Percentiles rank a stretch among this genome's conserved stretches.
These are phyloP conservation scores for Orchesella cincta DNA, from an alignment of 1,140 invertebrate genomes.

Conservation along the genomic window DNA sequence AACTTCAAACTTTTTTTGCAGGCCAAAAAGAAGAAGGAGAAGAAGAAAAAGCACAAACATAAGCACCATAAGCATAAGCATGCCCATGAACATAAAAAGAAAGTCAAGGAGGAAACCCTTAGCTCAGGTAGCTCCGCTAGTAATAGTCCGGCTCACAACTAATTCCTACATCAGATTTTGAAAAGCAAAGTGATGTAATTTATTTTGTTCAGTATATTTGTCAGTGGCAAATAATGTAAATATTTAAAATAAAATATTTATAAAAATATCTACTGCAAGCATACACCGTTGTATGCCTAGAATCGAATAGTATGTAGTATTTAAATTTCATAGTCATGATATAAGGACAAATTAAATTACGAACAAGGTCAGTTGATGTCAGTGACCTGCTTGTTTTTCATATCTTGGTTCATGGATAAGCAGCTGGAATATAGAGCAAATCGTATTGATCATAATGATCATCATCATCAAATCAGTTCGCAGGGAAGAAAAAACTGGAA, in stretches of 20 bases:
- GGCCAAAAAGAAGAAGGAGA: slow-evolving; percentile 78
- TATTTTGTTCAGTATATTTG: slow-evolving; percentile 5
- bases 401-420: no score
- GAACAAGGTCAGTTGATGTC: background rate
- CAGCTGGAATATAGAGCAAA: no score
- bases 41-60: slow-evolving; percentile 79
- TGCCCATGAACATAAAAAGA: slow-evolving; percentile 58
- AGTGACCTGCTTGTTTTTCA: no score
- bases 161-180: background rate
- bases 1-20: slow-evolving; percentile 55
- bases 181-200: background rate
- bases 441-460: no score
- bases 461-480: no score
- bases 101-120: slow-evolving; percentile 64
- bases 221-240: background rate
- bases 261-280: no score
- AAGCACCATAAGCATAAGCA: slow-evolving; percentile 55
- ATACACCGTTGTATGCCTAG: no score
- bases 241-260: no score
- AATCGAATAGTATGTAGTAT: background rate
- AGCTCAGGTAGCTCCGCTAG: slow-evolving; percentile 64
- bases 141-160: slow-evolving; percentile 42
- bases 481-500: no score
- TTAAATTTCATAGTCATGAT: background rate
- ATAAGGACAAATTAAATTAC: background rate